Conservation (phyloP, 2,888 invertebrate genomes). For the Pterostichus niger region DNA sequence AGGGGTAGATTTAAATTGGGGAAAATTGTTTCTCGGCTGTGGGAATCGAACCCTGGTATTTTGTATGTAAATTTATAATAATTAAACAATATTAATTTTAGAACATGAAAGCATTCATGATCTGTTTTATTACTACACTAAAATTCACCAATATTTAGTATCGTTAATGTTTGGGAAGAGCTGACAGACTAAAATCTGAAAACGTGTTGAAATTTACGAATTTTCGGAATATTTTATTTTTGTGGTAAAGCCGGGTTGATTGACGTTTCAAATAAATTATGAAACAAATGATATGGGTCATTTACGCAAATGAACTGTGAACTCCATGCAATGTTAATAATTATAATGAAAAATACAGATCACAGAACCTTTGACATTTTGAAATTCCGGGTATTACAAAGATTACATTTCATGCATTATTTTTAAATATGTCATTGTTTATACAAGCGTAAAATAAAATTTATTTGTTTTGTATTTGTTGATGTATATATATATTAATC, state of each 20-base stretch:
- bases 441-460: slow-evolving; percentile 8
- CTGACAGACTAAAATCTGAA: not conserved
- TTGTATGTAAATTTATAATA: too few species aligned
- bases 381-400: slow-evolving; percentile 19
- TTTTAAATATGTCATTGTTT: not conserved
- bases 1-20: too few species aligned
- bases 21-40: too few species aligned
- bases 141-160: too few species aligned
- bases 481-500: too few species aligned
- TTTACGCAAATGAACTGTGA: slow-evolving; percentile 26
- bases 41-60: too few species aligned
- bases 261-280: not conserved
- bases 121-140: not conserved
- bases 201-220: slow-evolving; percentile 1
- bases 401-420: not conserved
- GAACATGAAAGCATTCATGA: not conserved
- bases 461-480: not conserved
- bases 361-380: slow-evolving; percentile 17
- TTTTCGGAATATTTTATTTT: slow-evolving; percentile 11
- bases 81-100: too few species aligned
- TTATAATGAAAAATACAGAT: not conserved
- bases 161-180: not conserved
- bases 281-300: not conserved
- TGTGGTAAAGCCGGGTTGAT: not conserved
- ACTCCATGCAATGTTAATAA: not conserved